A percentile compares a stretch with the other conserved stretches of the same genome.
phyloP scores from a whole-genome alignment of 2,113 vertebrate genomes.

The Ameiurus melas region DNA sequence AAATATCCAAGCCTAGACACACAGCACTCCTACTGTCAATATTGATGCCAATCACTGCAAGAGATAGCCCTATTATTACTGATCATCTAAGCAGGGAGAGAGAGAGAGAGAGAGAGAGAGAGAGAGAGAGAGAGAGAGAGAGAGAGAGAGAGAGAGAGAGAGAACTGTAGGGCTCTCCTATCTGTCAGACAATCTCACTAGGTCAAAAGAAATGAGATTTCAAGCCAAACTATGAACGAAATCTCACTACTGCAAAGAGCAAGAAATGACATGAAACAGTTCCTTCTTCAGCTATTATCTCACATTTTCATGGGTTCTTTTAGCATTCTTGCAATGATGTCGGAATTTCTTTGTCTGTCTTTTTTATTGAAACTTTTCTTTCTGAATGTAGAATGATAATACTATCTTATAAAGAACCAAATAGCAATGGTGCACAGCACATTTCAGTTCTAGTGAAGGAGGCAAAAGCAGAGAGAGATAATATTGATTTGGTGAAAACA shows the following conservation, averaged over 20 bases:
- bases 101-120: slow-evolving; percentile 2
- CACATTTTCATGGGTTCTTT: background rate
- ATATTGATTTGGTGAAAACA: slow-evolving; percentile 45
- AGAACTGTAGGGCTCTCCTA: no score
- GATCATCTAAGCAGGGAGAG: background rate
- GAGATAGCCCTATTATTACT: slow-evolving; percentile 27
- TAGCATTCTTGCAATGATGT: background rate
- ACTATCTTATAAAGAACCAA: background rate
- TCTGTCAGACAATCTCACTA: slow-evolving; percentile 11
- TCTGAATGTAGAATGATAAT: background rate
- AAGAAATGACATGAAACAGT: background rate
- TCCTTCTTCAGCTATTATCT: background rate
- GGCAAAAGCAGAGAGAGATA: slow-evolving; percentile 16
- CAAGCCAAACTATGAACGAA: background rate
- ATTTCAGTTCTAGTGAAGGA: slow-evolving; percentile 24
- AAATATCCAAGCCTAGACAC: slow-evolving; percentile 25
- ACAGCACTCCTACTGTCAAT: slow-evolving; percentile 36
- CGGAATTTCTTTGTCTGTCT: background rate
- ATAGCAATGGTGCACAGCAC: background rate
- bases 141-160: no score
- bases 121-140: background rate
- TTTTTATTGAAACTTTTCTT: background rate
- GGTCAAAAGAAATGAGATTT: slow-evolving; percentile 28
- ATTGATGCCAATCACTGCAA: slow-evolving; percentile 27
- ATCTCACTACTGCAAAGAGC: background rate